Evolutionary conservation across 2,113 vertebrate genomes (phyloP).

Genomic region (Trinectes maculatus): DNA sequence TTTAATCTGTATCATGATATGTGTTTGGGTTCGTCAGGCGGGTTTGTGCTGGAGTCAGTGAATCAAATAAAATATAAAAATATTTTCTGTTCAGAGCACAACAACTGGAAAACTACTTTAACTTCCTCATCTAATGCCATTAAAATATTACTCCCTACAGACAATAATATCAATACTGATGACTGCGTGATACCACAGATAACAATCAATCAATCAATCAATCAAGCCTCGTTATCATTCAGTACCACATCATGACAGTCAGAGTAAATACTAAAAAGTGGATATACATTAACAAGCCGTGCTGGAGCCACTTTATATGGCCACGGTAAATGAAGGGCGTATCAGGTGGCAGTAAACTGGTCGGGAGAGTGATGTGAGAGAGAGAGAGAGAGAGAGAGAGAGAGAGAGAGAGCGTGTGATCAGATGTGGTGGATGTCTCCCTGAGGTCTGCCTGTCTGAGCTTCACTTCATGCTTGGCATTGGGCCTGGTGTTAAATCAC

Average conservation of each 20-base stretch:
- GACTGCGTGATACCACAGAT: no score
- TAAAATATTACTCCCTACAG: no score
- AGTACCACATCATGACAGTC: no score
- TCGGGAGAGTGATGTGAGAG: constrained; percentile 56
- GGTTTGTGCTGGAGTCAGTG: not conserved
- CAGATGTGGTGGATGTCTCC: constrained; percentile 62
- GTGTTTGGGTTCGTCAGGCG: no score
- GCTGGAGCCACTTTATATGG: constrained; percentile 53
- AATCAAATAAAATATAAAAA: no score
- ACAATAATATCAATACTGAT: no score
- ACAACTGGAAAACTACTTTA: constrained; percentile 26
- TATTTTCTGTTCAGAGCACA: constrained; percentile 20
- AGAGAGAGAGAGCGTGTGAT: constrained; percentile 53
- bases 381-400: constrained; percentile 57
- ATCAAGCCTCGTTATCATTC: no score
- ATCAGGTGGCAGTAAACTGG: constrained; percentile 64
- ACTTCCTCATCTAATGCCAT: not conserved
- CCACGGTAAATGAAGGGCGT: constrained; percentile 37
- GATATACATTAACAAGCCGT: constrained; percentile 33
- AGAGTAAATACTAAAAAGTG: constrained; percentile 28
- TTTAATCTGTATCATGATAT: constrained; percentile 8
- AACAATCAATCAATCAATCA: no score
- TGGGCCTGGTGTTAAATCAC: constrained; percentile 60
- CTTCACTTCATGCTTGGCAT: constrained; percentile 59
- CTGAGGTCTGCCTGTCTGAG: constrained; percentile 59